These are phyloP conservation scores for Anguilla obscura DNA, from an alignment of 2,797 vertebrate species.

Conservation along the genomic window DNA sequence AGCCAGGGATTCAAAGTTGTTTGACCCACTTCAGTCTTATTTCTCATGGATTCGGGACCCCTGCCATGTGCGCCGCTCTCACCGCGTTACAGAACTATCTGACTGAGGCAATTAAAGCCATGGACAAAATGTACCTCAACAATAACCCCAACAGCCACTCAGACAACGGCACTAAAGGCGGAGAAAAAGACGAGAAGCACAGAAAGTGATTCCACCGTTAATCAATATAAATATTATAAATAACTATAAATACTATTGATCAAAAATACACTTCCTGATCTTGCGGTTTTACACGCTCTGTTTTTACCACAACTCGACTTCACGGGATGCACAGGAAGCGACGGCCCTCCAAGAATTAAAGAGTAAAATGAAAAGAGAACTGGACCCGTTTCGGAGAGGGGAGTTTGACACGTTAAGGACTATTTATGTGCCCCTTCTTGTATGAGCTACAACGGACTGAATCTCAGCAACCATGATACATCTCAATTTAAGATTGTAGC, in stretches of 20 bases:
- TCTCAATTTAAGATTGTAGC: constrained; percentile 92
- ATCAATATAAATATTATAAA: constrained; percentile 77
- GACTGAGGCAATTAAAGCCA: constrained; percentile 99
- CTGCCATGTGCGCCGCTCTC: constrained; percentile 93
- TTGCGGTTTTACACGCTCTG: constrained; percentile 68
- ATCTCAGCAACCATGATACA: constrained; percentile 80
- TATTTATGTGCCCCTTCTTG: constrained; percentile 67
- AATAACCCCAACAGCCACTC: constrained; percentile 97
- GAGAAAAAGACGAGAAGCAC: constrained; percentile 99
- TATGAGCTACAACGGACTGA: constrained; percentile 89
- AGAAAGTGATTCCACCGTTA: constrained; percentile 83
- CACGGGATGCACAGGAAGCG: constrained; percentile 64
- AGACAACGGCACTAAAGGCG: constrained; percentile 93
- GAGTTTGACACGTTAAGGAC: constrained; percentile 65
- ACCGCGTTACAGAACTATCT: constrained; percentile 99
- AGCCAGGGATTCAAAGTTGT: constrained; percentile 99
- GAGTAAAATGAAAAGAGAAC: constrained; percentile 65
- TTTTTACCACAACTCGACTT: constrained; percentile 64
- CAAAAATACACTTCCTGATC: constrained; percentile 72
- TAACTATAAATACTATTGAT: constrained; percentile 78
- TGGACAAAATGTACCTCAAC: constrained; percentile 99
- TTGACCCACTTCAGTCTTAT: constrained; percentile 99
- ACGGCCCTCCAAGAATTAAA: constrained; percentile 49
- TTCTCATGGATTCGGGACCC: constrained; percentile 97
- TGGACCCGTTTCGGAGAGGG: constrained; percentile 72